Conservation (phyloP, 2,888 invertebrate species). For the Heliconius cydno region DNA sequence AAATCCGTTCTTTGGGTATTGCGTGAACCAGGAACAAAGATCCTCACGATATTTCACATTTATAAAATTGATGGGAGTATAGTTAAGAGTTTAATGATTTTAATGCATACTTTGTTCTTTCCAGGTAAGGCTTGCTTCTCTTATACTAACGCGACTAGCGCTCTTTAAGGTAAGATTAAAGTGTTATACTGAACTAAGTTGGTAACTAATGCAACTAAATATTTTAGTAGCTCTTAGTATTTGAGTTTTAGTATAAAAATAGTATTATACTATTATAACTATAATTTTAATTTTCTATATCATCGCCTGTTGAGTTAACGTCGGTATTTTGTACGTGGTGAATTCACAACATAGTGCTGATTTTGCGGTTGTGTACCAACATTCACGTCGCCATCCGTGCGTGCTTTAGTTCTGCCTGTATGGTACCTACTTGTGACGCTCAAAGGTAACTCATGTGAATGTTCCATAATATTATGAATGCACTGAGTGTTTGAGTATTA, state of each 20-base stretch:
- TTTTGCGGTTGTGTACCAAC: slow-evolving; percentile 45
- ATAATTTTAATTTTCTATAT: slow-evolving; percentile 1
- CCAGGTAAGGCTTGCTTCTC: slow-evolving; percentile 35
- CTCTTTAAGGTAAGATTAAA: slow-evolving; percentile 18
- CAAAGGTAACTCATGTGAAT: slow-evolving; percentile 35
- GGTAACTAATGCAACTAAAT: neutral
- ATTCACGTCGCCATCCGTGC: slow-evolving; percentile 49
- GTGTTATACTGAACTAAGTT: neutral
- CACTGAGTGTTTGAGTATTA: neutral
- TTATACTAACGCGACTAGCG: neutral
- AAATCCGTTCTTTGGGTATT: no score
- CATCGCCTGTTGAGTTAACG: slow-evolving; percentile 39
- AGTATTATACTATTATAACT: neutral
- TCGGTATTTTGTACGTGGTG: slow-evolving; percentile 26
- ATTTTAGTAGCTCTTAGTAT: neutral
- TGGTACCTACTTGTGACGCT: slow-evolving; percentile 27
- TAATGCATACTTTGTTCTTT: slow-evolving; percentile 31
- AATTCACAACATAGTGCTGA: slow-evolving; percentile 49
- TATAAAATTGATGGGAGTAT: no score
- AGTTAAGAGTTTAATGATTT: neutral
- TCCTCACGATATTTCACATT: no score
- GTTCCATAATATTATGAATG: slow-evolving; percentile 17
- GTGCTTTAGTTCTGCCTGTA: slow-evolving; percentile 33
- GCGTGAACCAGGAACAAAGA: no score
- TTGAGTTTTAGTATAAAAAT: neutral